Evolutionary conservation across 2,797 vertebrate genomes (phyloP), one percentile per base, ranked within the genome.

Genomic region (Enteromius afrohamiltoni): DNA sequence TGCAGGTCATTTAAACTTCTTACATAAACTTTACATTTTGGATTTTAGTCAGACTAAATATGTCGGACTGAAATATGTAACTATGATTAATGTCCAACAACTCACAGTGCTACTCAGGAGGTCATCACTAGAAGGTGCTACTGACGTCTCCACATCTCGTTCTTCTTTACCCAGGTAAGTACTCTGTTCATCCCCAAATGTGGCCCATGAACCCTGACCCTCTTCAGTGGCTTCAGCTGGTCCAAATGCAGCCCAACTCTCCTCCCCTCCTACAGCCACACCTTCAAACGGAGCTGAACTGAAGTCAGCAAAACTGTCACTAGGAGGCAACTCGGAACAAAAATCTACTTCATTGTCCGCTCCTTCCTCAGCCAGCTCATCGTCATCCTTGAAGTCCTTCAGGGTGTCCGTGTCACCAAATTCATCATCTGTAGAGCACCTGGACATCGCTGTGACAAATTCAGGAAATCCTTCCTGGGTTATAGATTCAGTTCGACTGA

Each of bases 281-380:
- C 92, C 92, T 78, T 89, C 93, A 76, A 91, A 93, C n/a, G 93
- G 92, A 11, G 96, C 97, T 2, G 97, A 96, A 92, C 96, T 97
- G 91, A 99, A 99, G 88, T 98, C 97, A 0, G 98, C 96, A 93
- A 99, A 99, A 91, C 98, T 97, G 64, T 98, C 97, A 0, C 95
- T 95, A 31, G 94, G 95, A 62, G 95, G 96, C 89, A 97, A 95
- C 90, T 88, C 91, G 85, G 87, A 91, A 7, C 90, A 89, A 82
- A 90, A 82, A 64, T 14, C 83, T 73, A 82, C 90, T 45, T 16
- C 87, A 69, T 68, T 65, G 2, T 87, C 86, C 16, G 71, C 79
- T 19, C 87, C 85, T 14, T 80, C 34, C 37, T 84, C 78, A 47
- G 45, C 69, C 42, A 80, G 76, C n/a, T 80, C 86, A n/a, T 82